Evolutionary conservation across 2,797 vertebrate genomes (phyloP).

Genomic region (Megaceryle alcyon): DNA sequence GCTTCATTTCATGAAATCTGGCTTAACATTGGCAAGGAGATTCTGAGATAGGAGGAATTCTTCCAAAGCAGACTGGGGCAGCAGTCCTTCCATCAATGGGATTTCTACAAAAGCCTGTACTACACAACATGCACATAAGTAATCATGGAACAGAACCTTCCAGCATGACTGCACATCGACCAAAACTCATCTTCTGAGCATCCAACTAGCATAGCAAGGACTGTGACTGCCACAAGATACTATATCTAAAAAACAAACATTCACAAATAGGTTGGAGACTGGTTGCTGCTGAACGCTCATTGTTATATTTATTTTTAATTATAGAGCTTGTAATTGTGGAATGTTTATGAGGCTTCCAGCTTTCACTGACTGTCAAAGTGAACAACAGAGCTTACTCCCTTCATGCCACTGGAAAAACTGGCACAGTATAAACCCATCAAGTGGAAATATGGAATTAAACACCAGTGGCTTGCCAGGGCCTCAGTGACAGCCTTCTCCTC

Average conservation of each 20-base stretch:
- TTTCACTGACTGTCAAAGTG: neutral
- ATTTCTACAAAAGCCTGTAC: neutral
- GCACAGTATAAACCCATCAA: neutral
- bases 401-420: neutral
- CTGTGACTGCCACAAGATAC: neutral
- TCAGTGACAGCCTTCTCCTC: slow-evolving; percentile 10
- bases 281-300: neutral
- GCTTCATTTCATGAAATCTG: neutral
- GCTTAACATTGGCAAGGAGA: neutral
- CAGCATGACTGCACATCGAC: neutral
- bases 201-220: neutral
- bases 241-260: neutral
- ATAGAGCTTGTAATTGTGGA: neutral
- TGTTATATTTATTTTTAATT: slow-evolving; percentile 15
- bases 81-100: neutral
- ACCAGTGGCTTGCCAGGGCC: neutral
- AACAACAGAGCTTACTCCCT: neutral
- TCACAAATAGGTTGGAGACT: neutral
- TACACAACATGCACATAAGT: fast-evolving
- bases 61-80: neutral
- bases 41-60: neutral
- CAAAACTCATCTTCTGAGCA: neutral
- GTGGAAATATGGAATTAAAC: slow-evolving; percentile 26
- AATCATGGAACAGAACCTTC: neutral
- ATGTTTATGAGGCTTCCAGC: neutral